Evolutionary conservation across 2,888 invertebrate species (phyloP).

Genomic region (Zeuzera pyrina): DNA sequence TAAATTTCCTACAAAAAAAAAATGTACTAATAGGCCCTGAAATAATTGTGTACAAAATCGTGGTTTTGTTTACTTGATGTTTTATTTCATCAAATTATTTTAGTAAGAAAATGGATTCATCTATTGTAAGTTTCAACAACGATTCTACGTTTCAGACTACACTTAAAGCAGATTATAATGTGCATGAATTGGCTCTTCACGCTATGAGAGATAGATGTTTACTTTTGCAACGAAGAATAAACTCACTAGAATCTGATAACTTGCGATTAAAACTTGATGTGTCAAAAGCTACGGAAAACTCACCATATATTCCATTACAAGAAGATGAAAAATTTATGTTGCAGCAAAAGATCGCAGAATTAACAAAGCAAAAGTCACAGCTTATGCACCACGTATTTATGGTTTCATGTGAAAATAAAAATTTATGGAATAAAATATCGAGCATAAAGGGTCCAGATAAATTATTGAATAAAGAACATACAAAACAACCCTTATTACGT

Average conservation of each 20-base stretch:
- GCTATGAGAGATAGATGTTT: conserved; percentile 88
- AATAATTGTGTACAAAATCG: too few relatives aligned
- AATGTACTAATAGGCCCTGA: too few relatives aligned
- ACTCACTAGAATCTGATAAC: conserved; percentile 83
- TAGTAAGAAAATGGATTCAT: conserved; percentile 49
- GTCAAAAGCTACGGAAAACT: conserved; percentile 34
- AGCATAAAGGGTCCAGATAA: conserved; percentile 50
- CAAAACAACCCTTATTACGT: conserved; percentile 45
- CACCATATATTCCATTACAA: conserved; percentile 39
- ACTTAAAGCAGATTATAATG: conserved; percentile 56
- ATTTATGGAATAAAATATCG: conserved; percentile 83
- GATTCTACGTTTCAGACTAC: conserved; percentile 60
- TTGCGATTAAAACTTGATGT: conserved; percentile 69
- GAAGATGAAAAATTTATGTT: conserved; percentile 64
- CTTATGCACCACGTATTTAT: conserved; percentile 83
- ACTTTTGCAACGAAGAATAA: conserved; percentile 80
- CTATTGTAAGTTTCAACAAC: conserved; percentile 64
- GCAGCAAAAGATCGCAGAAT: conserved; percentile 77
- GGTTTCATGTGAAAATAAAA: conserved; percentile 87
- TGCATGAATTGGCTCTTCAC: conserved; percentile 82
- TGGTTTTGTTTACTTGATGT: too few relatives aligned
- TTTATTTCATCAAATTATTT: too few relatives aligned
- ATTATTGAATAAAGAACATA: conserved; percentile 26
- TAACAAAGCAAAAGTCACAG: conserved; percentile 83
- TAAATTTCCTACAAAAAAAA: too few relatives aligned